Percentiles rank a stretch among this genome's conserved stretches.
These are phyloP conservation scores for Thera britannica DNA, from an alignment of 2,888 invertebrate species.

Conservation along the genomic window DNA sequence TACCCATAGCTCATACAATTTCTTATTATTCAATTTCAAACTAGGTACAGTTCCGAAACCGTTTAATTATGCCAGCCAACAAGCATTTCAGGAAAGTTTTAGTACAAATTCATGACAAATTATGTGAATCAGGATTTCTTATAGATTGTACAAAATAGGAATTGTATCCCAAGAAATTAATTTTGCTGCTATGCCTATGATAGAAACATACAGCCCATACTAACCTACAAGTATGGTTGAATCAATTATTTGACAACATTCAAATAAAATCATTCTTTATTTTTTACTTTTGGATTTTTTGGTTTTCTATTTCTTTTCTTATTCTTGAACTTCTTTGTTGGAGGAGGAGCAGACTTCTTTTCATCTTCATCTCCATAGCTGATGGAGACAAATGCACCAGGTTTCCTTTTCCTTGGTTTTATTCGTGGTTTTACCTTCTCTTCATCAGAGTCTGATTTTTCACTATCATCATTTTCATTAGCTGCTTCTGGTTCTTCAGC, in stretches of 20 bases:
- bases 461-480: slow-evolving; percentile 43
- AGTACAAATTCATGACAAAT: no score
- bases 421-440: slow-evolving; percentile 31
- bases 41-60: no score
- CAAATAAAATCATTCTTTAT: slow-evolving; percentile 31
- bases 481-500: slow-evolving; percentile 40
- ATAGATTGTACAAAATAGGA: no score
- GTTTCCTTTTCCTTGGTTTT: slow-evolving; percentile 60
- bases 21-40: no score
- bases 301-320: slow-evolving; percentile 69
- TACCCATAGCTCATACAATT: background rate
- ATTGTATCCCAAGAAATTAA: no score
- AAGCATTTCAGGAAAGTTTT: no score
- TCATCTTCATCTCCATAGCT: slow-evolving; percentile 66
- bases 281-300: slow-evolving; percentile 44
- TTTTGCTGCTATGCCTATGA: no score
- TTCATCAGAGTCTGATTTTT: slow-evolving; percentile 57
- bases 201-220: no score
- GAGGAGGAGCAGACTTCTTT: slow-evolving; percentile 49
- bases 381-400: slow-evolving; percentile 72
- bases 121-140: no score
- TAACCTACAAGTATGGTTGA: no score
- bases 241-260: background rate
- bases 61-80: no score
- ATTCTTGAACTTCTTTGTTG: slow-evolving; percentile 68